Base-by-base conservation (phyloP, 2,888 invertebrate genomes). In the Monoplex corrugatus region DNA sequence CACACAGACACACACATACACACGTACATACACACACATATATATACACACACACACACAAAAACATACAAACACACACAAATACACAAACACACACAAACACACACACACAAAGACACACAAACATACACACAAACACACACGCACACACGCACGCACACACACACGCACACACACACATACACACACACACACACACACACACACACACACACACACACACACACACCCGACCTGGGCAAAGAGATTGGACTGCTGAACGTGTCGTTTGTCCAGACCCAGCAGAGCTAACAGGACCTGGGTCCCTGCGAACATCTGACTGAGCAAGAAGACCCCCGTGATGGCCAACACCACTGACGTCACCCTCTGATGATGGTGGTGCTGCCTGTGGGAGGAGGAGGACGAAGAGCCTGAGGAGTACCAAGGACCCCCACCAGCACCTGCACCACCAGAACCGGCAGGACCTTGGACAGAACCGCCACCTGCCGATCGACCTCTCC, bases 271-370 rank as follows among this genome's bases (percentile, higher is more conserved):
- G 40, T 90, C 78, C 72, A 63, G 35, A 10, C 89, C 90, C 40
- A 80, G 78, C 75, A 90, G 84, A 38, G 87, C 84, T 5, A 90
- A n/a, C n/a, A 90, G 63, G 38, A 90, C 89, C 84, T 90, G 89
- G 44, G 88, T 83, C 16, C 86, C 88, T 0, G 90, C 89, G 57
- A 90, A 90, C 44, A 83, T 63, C 90, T 90, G 90, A 57, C 90
- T 90, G 32, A 90, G 57, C 28, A 88, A 50, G 63, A 90, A 90
- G 8, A 87, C 80, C 75, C 90, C 87, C 28, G 90, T 90, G 57
- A 90, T 87, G 72, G 90, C 90, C 87, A 90, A 40, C 10, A 90
- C 90, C 84, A 90, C 87, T 0, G 90, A 84, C 45, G 90, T 90
- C 83, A 90, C 90, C 28, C 88, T 43, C 38, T 88, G 82, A 32